A percentile compares a stretch with the other conserved stretches of the same genome.
Conservation (phyloP, 2,888 invertebrate species). For the Cosmorhoe ocellata region DNA sequence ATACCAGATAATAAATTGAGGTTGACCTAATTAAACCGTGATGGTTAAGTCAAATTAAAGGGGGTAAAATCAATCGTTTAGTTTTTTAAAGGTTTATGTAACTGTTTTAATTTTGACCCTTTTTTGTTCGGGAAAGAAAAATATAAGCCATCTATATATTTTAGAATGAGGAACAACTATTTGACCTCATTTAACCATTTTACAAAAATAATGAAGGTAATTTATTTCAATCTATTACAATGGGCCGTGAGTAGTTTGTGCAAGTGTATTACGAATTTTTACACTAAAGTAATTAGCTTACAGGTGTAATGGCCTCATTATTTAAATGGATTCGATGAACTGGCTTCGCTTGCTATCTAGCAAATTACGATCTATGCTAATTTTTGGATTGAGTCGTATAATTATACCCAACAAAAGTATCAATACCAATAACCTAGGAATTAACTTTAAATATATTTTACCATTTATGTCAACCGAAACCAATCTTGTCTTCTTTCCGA, state of each 20-base stretch:
- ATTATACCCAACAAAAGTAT: no score
- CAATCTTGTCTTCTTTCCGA: background rate
- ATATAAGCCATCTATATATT: no score
- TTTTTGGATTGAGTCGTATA: slow-evolving; percentile 9
- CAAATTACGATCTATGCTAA: slow-evolving; percentile 25
- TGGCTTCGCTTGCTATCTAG: slow-evolving; percentile 27
- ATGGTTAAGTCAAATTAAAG: no score
- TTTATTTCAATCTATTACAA: background rate
- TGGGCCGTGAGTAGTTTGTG: slow-evolving; percentile 3
- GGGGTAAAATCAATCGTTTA: no score
- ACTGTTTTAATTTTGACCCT: background rate
- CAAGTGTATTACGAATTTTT: slow-evolving; percentile 5
- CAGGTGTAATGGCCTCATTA: slow-evolving; percentile 38
- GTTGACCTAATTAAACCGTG: background rate
- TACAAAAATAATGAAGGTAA: background rate
- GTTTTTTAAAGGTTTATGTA: no score
- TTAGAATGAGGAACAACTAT: no score
- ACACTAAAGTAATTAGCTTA: slow-evolving; percentile 16
- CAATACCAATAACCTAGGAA: no score
- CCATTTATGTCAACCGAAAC: no score
- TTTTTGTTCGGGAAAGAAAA: no score
- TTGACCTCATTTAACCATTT: background rate
- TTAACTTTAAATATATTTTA: no score
- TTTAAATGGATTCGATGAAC: slow-evolving; percentile 33
- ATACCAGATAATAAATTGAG: no score